Conservation (phyloP, 2,113 vertebrate species). For the Aplodontia rufa region DNA sequence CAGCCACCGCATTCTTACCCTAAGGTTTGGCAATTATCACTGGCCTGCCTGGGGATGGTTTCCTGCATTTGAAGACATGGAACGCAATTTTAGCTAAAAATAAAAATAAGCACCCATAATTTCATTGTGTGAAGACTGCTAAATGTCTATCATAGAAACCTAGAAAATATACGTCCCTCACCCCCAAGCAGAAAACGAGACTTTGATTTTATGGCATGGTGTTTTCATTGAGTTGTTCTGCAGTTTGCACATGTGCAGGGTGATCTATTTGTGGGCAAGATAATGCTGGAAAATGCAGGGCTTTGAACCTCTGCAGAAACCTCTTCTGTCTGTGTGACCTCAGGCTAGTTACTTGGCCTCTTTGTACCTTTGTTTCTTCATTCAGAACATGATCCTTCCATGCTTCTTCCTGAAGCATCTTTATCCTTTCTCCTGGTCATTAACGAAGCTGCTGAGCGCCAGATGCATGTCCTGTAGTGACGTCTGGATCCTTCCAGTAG, state of each 20-base stretch:
- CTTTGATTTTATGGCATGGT: neutral
- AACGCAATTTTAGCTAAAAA: slow-evolving; percentile 34
- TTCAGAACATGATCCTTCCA: neutral
- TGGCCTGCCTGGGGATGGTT: neutral
- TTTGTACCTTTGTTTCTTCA: neutral
- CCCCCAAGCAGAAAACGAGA: neutral
- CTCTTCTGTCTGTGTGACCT: neutral
- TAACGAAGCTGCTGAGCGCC: neutral
- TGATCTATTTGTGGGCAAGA: neutral
- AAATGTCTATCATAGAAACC: neutral
- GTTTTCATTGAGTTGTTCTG: neutral
- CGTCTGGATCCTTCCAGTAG: neutral
- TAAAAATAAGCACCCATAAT: neutral
- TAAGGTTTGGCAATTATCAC: slow-evolving; percentile 55
- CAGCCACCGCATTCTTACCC: neutral
- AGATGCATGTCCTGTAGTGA: neutral
- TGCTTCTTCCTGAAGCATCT: neutral
- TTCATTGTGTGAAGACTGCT: neutral
- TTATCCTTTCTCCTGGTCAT: neutral
- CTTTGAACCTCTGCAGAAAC: neutral
- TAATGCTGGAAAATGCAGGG: neutral
- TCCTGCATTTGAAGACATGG: slow-evolving; percentile 7
- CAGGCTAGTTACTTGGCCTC: rapidly evolving
- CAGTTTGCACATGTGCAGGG: neutral
- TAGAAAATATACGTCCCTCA: neutral